Percentiles rank a stretch among this genome's conserved stretches.
phyloP scores from a whole-genome alignment of 2,113 vertebrate genomes.

The Chauna torquata region DNA sequence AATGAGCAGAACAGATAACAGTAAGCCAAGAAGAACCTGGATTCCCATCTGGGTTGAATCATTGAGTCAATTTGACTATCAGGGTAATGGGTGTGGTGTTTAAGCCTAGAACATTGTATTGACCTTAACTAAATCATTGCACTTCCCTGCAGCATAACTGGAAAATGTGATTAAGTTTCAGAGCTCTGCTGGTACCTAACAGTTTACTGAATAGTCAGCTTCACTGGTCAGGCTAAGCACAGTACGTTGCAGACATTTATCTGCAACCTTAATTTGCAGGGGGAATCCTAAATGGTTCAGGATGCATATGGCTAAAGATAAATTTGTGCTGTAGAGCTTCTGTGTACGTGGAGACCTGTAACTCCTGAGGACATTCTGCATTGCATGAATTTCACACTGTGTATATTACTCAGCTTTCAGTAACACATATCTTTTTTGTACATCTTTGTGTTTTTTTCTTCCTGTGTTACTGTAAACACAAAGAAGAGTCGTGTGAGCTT shows the following conservation, averaged over 20 bases:
- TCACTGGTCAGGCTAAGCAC: background rate
- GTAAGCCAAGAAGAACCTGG: slow-evolving; percentile 40
- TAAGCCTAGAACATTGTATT: background rate
- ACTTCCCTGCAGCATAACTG: background rate
- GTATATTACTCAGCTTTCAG: slow-evolving; percentile 1
- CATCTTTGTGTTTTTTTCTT: slow-evolving; percentile 15
- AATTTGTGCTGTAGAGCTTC: background rate
- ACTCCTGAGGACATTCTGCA: background rate
- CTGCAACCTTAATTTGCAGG: background rate
- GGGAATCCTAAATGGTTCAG: background rate
- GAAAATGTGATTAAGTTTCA: slow-evolving; percentile 26
- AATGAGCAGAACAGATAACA: slow-evolving; percentile 44
- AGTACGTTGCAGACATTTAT: background rate
- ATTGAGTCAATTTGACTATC: slow-evolving; percentile 2
- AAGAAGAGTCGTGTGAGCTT: slow-evolving; percentile 15
- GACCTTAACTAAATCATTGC: background rate
- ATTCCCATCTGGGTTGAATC: slow-evolving; percentile 36
- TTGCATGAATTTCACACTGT: background rate
- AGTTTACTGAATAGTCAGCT: background rate
- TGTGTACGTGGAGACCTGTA: background rate
- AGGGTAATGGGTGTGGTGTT: slow-evolving; percentile 26
- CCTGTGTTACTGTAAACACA: slow-evolving; percentile 32
- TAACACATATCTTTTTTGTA: background rate
- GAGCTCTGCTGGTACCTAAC: background rate
- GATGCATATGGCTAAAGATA: background rate